Base-by-base conservation (phyloP, 1,140 invertebrate genomes). In the Cyrtorhinus lividipennis region DNA sequence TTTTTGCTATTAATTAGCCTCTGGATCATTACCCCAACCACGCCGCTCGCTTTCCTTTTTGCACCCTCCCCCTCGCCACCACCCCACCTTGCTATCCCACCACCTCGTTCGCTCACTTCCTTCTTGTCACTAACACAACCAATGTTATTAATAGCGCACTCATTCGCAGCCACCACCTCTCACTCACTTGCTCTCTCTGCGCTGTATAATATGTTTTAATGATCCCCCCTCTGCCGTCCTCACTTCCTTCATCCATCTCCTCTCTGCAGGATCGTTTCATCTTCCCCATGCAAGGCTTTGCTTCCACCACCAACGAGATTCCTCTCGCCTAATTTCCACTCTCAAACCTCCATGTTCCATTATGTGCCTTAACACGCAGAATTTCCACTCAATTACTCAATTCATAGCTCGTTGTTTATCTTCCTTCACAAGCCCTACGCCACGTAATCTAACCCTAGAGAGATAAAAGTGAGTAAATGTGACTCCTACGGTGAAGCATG, bases 121-220 rank as follows among this genome's bases (percentile, higher is more conserved):
- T 22, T 53, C 48, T 53, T 53, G 48, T 53, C 48, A 53, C 48
- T 53, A 15, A 53, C 48, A 53, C 48, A 15, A 53, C 48, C 48
- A 15, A 53, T 53, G 48, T 53, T 53, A 53, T 53, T 53, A 53
- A 53, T 53, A 53, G 48, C 48, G 5, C 48, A 53, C 48, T 53
- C 48, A 53, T 20, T 53, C 48, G 48, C 48, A 53, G 48, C 48
- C 48, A n/a, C 20, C 18, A 13, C 48, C 48, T 5, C 48, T 20
- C 8, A 10, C 48, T 10, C 48, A 8, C 20, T 10, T 15, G 10
- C 48, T 5, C 48, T 8, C 10, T 20, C 8, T 53, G 10, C 48
- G 10, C 20, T 53, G 48, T 15, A 53, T 53, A 53, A 53, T 53
- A 53, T 22, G 48, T 53, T 53, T 53, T 53, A 53, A 53, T 53